phyloP scores from a whole-genome alignment of 2,888 invertebrate species.

The Steinernema carpocapsae region DNA sequence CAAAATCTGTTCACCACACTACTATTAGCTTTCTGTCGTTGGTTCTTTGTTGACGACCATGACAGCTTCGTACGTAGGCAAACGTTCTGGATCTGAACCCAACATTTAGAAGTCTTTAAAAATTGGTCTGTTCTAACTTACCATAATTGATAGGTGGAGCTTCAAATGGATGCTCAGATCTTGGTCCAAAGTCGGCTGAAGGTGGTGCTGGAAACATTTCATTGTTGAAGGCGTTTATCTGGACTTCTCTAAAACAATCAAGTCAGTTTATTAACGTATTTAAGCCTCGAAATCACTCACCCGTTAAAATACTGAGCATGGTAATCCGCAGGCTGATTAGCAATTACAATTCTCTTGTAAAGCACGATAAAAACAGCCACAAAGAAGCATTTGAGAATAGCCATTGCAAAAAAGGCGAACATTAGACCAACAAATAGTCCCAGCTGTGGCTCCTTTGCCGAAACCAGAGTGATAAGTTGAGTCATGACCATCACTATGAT shows the following conservation, averaged over 20 bases:
- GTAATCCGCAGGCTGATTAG: background rate
- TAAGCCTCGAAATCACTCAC: background rate
- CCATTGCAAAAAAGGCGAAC: background rate
- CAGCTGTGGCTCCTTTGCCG: background rate
- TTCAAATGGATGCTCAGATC: background rate
- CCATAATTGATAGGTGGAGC: background rate
- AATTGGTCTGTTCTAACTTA: background rate
- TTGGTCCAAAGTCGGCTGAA: background rate
- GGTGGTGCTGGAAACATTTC: slow-evolving; percentile 25
- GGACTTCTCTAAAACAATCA: slow-evolving; percentile 6
- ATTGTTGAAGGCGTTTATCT: slow-evolving; percentile 33
- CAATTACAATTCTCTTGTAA: background rate
- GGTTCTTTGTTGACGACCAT: slow-evolving; percentile 1
- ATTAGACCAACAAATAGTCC: background rate
- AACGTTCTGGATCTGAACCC: background rate
- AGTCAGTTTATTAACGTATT: too few relatives aligned
- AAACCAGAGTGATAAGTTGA: background rate
- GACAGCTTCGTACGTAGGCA: slow-evolving; percentile 11
- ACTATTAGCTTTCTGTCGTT: too few relatives aligned
- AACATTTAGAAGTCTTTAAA: background rate
- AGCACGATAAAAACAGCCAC: background rate
- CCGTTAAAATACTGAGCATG: slow-evolving; percentile 29
- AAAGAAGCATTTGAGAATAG: background rate
- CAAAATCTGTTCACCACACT: background rate
- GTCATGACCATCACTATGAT: background rate